phyloP scores from a whole-genome alignment of 2,797 vertebrate species.

The Phalanger gymnotis region DNA sequence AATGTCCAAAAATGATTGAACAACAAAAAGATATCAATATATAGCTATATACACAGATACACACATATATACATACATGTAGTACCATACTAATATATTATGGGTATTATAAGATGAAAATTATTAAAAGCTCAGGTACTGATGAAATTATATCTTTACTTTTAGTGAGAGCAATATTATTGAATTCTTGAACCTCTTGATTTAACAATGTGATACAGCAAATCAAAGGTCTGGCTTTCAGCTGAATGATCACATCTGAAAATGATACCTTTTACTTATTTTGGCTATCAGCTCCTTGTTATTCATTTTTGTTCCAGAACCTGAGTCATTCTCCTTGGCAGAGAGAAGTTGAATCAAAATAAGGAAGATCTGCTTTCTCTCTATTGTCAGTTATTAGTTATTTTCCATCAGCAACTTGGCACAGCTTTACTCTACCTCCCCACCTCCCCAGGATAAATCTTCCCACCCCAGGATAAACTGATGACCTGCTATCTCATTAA shows the following conservation, averaged over 20 bases:
- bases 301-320: not conserved
- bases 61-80: not conserved
- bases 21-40: not conserved
- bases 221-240: not conserved
- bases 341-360: not conserved
- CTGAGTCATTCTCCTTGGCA: not conserved
- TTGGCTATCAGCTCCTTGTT: not conserved
- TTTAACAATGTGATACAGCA: not conserved
- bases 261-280: not conserved
- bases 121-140: not conserved
- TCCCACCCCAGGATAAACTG: not conserved
- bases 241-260: not conserved
- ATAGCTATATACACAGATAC: not conserved
- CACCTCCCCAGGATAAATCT: too few species aligned
- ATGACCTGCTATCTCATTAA: not conserved
- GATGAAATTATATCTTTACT: not conserved
- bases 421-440: not conserved
- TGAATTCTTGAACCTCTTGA: not conserved
- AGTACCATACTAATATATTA: not conserved
- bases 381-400: too few species aligned
- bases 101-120: not conserved
- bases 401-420: not conserved
- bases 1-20: not conserved
- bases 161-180: not conserved
- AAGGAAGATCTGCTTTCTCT: not conserved